These are phyloP conservation scores for Plusia festucae DNA, from an alignment of 2,888 invertebrate genomes.

Conservation along the genomic window DNA sequence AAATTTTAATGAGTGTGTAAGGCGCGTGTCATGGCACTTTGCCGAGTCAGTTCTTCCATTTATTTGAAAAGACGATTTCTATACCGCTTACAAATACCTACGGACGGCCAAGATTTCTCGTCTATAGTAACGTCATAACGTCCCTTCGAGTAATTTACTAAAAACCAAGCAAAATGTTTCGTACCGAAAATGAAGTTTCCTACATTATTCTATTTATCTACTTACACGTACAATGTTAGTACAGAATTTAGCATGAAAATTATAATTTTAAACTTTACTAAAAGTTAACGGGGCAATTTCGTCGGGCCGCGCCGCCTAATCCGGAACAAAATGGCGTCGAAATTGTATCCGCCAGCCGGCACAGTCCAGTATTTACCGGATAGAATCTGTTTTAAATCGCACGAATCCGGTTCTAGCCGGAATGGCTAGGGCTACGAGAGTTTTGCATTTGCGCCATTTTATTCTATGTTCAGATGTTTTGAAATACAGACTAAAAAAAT, in stretches of 20 bases:
- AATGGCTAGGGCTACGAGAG: constrained; percentile 56
- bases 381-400: constrained; percentile 68
- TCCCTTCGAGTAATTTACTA: constrained; percentile 4
- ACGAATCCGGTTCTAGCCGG: constrained; percentile 61
- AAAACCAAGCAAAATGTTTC: background rate
- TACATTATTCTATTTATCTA: constrained; percentile 13
- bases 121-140: background rate
- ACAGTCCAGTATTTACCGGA: constrained; percentile 67
- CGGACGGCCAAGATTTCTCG: constrained; percentile 1
- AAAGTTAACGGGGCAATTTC: constrained; percentile 59
- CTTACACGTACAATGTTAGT: constrained; percentile 23
- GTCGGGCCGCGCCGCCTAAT: constrained; percentile 61
- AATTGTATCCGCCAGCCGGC: constrained; percentile 63
- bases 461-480: constrained; percentile 26
- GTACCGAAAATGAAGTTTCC: background rate
- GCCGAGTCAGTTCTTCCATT: background rate
- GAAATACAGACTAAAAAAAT: constrained; percentile 26
- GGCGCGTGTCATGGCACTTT: background rate
- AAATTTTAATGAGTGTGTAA: constrained; percentile 1
- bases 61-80: constrained; percentile 3
- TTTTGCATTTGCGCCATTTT: constrained; percentile 62
- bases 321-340: constrained; percentile 66
- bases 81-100: constrained; percentile 4
- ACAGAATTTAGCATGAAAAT: constrained; percentile 51
- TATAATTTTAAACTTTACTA: constrained; percentile 60